Evolutionary conservation across 2,797 vertebrate genomes (phyloP).

Genomic region (Pseudopleuronectes americanus): DNA sequence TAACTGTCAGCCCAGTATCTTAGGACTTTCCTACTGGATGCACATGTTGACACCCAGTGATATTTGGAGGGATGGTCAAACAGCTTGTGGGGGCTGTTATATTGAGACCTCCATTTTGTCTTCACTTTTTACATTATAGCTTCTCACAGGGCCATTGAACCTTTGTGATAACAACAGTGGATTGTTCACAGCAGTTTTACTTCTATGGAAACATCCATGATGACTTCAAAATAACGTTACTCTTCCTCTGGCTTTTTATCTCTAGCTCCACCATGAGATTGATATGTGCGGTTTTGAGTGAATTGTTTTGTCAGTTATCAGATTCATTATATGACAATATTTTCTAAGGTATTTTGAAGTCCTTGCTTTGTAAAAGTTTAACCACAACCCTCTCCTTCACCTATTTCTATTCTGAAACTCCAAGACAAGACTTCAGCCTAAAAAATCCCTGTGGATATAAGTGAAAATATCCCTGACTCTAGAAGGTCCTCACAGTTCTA

Average conservation of each 20-base stretch:
- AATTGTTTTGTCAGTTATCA: no score
- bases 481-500: neutral
- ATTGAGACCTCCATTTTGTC: slow-evolving; percentile 31
- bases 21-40: slow-evolving; percentile 2
- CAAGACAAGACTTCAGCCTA: no score
- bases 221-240: neutral
- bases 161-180: slow-evolving; percentile 52
- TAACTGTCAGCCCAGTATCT: neutral
- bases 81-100: slow-evolving; percentile 27
- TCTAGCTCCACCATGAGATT: neutral
- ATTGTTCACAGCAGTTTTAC: slow-evolving; percentile 9
- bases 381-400: no score
- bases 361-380: no score
- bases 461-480: no score
- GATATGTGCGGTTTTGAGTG: neutral
- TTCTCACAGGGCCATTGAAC: slow-evolving; percentile 55
- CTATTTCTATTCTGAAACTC: no score
- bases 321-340: no score
- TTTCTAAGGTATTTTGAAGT: no score
- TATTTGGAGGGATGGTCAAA: slow-evolving; percentile 20
- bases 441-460: no score
- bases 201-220: neutral
- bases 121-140: slow-evolving; percentile 43
- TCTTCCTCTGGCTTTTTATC: neutral
- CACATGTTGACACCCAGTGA: slow-evolving; percentile 22